Evolutionary conservation across 2,797 vertebrate genomes (phyloP).

Genomic region (Anguilla pacifica): DNA sequence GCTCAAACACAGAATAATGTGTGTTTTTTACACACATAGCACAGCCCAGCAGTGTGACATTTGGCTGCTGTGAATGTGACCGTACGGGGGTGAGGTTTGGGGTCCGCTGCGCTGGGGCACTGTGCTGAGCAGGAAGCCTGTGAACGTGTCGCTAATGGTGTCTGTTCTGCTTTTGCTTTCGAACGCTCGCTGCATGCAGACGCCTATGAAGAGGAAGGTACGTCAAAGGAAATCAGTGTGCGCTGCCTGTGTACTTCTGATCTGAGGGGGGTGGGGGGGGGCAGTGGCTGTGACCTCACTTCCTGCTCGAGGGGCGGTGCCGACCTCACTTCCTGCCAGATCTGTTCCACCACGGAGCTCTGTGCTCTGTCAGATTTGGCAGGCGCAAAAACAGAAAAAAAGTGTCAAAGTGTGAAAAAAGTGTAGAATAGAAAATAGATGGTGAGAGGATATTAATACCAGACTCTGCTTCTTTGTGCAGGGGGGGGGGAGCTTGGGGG

Average conservation of each 20-base stretch:
- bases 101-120: not conserved
- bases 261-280: slow-evolving; percentile 39
- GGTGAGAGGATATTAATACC: slow-evolving; percentile 64
- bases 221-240: slow-evolving; percentile 59
- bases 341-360: not conserved
- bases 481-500: slow-evolving; percentile 38
- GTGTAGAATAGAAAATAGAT: slow-evolving; percentile 49
- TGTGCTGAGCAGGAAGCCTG: not conserved
- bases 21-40: not conserved
- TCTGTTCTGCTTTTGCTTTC: slow-evolving; percentile 69
- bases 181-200: slow-evolving; percentile 81
- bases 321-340: not conserved
- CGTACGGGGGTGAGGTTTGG: not conserved
- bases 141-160: slow-evolving; percentile 17
- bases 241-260: slow-evolving; percentile 56
- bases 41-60: not conserved
- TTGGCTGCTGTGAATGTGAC: not conserved
- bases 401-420: not conserved
- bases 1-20: not conserved
- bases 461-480: slow-evolving; percentile 51
- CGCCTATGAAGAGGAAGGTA: slow-evolving; percentile 84
- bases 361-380: not conserved
- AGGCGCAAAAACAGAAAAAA: not conserved
- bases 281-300: not conserved
- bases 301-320: not conserved